phyloP scores from a whole-genome alignment of 1,140 invertebrate genomes.

The Drosophila gunungcola region DNA sequence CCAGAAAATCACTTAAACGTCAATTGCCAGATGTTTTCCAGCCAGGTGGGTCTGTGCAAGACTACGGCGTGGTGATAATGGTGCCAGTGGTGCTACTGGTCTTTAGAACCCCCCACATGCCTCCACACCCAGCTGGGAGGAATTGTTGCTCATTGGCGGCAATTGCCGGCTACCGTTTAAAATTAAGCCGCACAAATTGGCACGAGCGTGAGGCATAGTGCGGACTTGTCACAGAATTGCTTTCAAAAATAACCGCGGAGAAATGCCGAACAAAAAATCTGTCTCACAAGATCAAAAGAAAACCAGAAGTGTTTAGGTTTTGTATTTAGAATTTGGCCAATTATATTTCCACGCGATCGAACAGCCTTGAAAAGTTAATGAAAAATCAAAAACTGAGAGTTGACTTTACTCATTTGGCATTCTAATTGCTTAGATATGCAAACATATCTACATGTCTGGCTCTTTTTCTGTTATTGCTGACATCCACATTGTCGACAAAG shows the following conservation, averaged over 20 bases:
- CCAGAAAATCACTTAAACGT: slow-evolving; percentile 14
- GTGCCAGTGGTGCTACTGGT: slow-evolving; percentile 35
- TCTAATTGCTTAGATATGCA: slow-evolving; percentile 48
- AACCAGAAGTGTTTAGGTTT: slow-evolving; percentile 30
- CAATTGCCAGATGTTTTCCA: slow-evolving; percentile 29
- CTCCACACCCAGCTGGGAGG: slow-evolving; percentile 16
- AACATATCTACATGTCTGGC: slow-evolving; percentile 28
- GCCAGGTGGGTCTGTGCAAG: slow-evolving; percentile 5
- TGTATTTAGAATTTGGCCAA: slow-evolving; percentile 40
- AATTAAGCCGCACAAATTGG: slow-evolving; percentile 50
- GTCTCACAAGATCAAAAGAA: slow-evolving; percentile 46
- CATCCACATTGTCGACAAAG: slow-evolving; percentile 61
- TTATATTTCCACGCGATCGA: slow-evolving; percentile 19
- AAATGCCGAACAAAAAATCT: slow-evolving; percentile 30
- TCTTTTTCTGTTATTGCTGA: slow-evolving; percentile 42
- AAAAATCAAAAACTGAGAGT: slow-evolving; percentile 57
- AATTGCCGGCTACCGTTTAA: slow-evolving; percentile 50
- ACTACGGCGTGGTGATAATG: slow-evolving; percentile 10
- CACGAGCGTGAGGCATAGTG: slow-evolving; percentile 57
- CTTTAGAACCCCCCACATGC: slow-evolving; percentile 22
- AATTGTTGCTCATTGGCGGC: slow-evolving; percentile 54
- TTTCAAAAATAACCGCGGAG: slow-evolving; percentile 21
- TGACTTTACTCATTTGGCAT: slow-evolving; percentile 66
- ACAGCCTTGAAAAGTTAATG: slow-evolving; percentile 66
- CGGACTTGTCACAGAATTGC: slow-evolving; percentile 38